A percentile compares a stretch with the other conserved stretches of the same genome.
Conservation (phyloP, 2,113 vertebrate species). For the Clarias magur region DNA sequence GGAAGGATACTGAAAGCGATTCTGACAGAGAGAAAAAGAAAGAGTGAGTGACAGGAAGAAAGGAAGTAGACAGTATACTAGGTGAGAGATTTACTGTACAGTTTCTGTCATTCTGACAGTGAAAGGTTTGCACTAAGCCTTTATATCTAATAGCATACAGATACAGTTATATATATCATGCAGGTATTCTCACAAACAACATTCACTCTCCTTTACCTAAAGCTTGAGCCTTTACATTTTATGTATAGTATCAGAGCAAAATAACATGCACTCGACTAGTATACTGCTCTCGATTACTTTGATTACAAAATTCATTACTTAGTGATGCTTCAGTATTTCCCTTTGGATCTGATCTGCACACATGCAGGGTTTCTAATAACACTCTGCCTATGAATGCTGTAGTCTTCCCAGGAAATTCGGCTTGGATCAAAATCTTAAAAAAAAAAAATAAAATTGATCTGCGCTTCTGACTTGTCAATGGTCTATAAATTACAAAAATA, state of each 20-base stretch:
- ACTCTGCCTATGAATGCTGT: not conserved
- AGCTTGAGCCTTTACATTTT: not conserved
- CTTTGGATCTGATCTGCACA: not conserved
- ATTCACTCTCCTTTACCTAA: not conserved
- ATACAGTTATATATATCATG: not conserved
- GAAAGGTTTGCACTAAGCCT: not conserved
- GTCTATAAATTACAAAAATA: not conserved
- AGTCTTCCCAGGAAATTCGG: not conserved
- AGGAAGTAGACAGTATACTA: conserved; percentile 14
- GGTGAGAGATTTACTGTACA: not conserved
- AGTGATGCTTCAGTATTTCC: not conserved
- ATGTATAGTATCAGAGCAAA: not conserved
- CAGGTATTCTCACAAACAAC: not conserved
- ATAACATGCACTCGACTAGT: not conserved
- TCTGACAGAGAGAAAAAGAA: not conserved
- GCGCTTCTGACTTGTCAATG: not conserved
- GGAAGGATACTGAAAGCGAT: not conserved
- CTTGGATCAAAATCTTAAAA: not conserved
- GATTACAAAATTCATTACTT: not conserved
- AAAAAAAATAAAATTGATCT: not conserved
- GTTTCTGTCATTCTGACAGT: not conserved
- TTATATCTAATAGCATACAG: not conserved
- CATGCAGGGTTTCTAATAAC: not conserved
- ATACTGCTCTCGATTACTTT: not conserved
- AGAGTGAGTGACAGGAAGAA: not conserved